Conservation (phyloP, 2,888 invertebrate genomes). For the Spicauda simplicius region DNA sequence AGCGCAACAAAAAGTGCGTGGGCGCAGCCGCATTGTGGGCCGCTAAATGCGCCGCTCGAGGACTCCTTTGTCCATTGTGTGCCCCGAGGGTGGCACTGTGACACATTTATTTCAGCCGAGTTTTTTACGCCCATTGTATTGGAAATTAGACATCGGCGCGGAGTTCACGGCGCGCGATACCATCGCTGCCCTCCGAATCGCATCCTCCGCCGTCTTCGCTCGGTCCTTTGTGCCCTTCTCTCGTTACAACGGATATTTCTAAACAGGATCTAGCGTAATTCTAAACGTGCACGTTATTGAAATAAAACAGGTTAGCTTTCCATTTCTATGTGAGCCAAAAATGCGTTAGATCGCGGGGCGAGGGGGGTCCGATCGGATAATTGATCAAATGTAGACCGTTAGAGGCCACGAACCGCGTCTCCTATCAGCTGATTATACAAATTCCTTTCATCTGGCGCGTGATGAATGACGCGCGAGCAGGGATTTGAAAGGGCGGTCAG, state of each 20-base stretch:
- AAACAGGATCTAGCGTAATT: conserved; percentile 44
- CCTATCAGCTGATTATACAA: conserved; percentile 74
- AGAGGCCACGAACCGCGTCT: conserved; percentile 49
- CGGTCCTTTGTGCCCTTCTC: conserved; percentile 41
- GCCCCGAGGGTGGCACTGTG: conserved; percentile 80
- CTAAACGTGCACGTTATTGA: conserved; percentile 56
- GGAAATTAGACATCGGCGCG: conserved; percentile 79
- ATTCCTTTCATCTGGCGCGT: conserved; percentile 70
- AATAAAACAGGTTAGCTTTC: conserved; percentile 78
- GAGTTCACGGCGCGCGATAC: conserved; percentile 81
- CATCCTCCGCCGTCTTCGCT: conserved; percentile 69
- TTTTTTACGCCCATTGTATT: conserved; percentile 83
- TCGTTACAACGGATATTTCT: conserved; percentile 56
- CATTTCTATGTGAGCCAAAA: conserved; percentile 63
- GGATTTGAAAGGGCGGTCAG: conserved; percentile 66
- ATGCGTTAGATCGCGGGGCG: conserved; percentile 55
- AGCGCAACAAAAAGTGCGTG: conserved; percentile 63
- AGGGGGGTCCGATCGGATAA: conserved; percentile 62
- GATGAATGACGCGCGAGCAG: conserved; percentile 68
- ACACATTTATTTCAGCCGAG: conserved; percentile 82
- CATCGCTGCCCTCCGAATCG: conserved; percentile 66
- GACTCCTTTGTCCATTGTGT: conserved; percentile 80
- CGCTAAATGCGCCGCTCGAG: conserved; percentile 59
- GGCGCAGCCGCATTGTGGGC: conserved; percentile 71
- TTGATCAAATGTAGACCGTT: conserved; percentile 77